Conservation (phyloP, 2,797 vertebrate genomes). For the Sylvia borin region DNA sequence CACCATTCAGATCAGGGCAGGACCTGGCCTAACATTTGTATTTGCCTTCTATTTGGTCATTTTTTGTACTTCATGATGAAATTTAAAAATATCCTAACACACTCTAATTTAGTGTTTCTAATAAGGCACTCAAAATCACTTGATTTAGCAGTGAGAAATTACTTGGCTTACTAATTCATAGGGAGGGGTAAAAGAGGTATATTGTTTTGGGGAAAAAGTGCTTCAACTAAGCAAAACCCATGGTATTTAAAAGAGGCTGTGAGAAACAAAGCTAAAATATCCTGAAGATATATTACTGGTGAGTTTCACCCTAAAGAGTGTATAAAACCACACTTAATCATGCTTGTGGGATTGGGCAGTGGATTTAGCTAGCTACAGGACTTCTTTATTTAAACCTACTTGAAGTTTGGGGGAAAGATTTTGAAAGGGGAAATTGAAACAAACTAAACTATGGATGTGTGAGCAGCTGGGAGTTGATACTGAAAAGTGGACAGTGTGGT, state of each 20-base stretch:
- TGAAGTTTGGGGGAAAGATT: neutral
- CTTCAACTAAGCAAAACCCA: neutral
- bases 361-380: neutral
- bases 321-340: slow-evolving; percentile 15
- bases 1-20: neutral
- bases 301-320: slow-evolving; percentile 13
- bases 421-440: neutral
- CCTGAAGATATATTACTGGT: slow-evolving; percentile 3
- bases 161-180: neutral
- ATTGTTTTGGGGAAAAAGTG: slow-evolving; percentile 25
- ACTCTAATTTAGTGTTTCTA: neutral
- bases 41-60: neutral
- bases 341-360: neutral
- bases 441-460: neutral
- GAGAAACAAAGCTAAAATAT: slow-evolving; percentile 42
- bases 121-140: neutral
- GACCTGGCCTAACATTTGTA: neutral
- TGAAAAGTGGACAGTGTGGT: neutral
- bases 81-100: neutral
- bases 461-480: neutral
- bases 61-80: slow-evolving; percentile 18
- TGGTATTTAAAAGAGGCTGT: neutral
- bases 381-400: slow-evolving; percentile 14
- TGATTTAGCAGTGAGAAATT: neutral
- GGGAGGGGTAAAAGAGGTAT: neutral